These are phyloP conservation scores for Lutraria lutraria DNA, from an alignment of 2,888 invertebrate genomes.

Conservation along the genomic window DNA sequence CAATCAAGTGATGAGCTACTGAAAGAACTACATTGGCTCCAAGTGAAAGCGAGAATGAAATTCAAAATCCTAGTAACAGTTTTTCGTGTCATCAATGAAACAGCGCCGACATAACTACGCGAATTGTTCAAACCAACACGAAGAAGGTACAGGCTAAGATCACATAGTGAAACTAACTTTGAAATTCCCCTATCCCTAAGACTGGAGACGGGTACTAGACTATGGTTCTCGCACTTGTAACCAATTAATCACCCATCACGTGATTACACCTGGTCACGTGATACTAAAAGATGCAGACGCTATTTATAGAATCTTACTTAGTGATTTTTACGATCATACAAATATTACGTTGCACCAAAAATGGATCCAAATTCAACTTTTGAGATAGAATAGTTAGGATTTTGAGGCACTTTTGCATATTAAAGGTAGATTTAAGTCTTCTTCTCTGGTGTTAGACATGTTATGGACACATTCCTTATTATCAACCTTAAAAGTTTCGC, in stretches of 20 bases:
- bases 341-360: constrained; percentile 6
- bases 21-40: not conserved
- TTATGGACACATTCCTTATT: not conserved
- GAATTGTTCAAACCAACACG: no score
- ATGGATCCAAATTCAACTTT: constrained; percentile 12
- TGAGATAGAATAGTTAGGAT: not conserved
- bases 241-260: no score
- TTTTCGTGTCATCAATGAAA: not conserved
- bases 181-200: no score
- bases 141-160: no score
- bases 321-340: not conserved
- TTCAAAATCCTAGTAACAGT: not conserved
- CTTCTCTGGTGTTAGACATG: not conserved
- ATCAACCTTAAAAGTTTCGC: not conserved
- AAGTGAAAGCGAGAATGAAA: not conserved
- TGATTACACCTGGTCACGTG: no score
- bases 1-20: no score
- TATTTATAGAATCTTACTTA: not conserved
- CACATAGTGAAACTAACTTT: no score
- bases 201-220: no score
- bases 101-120: no score
- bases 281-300: no score
- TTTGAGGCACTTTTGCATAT: not conserved
- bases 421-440: not conserved
- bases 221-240: no score